phyloP scores from a whole-genome alignment of 2,113 vertebrate species.

The Bubo scandiacus region DNA sequence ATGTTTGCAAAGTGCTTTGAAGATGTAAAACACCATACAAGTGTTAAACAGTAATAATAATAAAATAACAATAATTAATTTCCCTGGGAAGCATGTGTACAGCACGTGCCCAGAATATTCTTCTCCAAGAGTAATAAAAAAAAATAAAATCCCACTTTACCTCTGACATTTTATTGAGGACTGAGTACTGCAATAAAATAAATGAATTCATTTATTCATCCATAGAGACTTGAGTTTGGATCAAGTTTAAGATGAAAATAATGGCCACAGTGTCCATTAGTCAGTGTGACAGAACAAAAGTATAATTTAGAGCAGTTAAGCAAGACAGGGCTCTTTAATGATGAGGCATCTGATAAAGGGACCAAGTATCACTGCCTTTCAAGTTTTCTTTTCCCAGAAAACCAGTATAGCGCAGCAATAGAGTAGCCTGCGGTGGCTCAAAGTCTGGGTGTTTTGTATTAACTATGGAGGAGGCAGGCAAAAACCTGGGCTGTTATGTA shows the following conservation, averaged over 20 bases:
- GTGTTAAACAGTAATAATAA: conserved; percentile 37
- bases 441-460: neutral
- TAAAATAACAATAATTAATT: conserved; percentile 65
- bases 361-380: neutral
- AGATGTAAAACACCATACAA: conserved; percentile 37
- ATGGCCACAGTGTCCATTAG: neutral
- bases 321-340: neutral
- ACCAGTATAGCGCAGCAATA: neutral
- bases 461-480: neutral
- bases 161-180: conserved; percentile 21
- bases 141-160: neutral
- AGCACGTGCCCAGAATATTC: neutral
- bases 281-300: neutral
- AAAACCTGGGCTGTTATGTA: neutral
- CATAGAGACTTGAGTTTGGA: neutral
- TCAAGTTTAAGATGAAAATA: conserved; percentile 45
- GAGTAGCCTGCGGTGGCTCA: neutral
- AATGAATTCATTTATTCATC: conserved; percentile 33
- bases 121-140: neutral
- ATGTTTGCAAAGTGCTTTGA: conserved; percentile 51
- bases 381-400: neutral
- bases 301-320: conserved; percentile 1
- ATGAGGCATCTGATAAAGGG: neutral
- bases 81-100: neutral
- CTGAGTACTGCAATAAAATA: conserved; percentile 4